Conservation (phyloP, 1,140 invertebrate genomes). For the Ditylenchus dipsaci region DNA sequence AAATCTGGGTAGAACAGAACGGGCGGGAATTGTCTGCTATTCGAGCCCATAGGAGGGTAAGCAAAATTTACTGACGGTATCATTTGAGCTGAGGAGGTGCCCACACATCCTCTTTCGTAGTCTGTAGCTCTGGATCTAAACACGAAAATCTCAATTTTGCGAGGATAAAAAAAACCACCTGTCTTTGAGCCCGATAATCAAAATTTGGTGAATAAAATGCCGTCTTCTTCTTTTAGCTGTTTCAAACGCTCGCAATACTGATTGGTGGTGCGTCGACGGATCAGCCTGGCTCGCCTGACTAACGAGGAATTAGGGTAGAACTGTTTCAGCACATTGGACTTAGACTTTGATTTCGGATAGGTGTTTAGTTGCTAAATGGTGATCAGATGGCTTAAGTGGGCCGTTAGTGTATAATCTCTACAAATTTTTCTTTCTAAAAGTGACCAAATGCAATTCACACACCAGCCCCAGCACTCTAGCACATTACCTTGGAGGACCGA, state of each 20-base stretch:
- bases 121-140: slow-evolving; percentile 23
- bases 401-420: too few relatives aligned
- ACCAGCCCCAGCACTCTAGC: too few relatives aligned
- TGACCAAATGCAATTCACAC: too few relatives aligned
- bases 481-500: too few relatives aligned
- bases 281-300: slow-evolving; percentile 32
- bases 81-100: background rate
- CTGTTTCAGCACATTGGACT: background rate
- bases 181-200: slow-evolving; percentile 32
- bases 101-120: slow-evolving; percentile 24
- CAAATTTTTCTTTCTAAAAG: too few relatives aligned
- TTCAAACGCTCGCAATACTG: slow-evolving; percentile 40
- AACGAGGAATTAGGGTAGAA: slow-evolving; percentile 24
- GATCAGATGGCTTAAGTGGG: too few relatives aligned
- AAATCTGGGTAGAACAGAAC: slow-evolving; percentile 42
- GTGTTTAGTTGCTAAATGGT: too few relatives aligned
- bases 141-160: background rate
- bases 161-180: slow-evolving; percentile 22
- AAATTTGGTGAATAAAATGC: slow-evolving; percentile 32
- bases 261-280: slow-evolving; percentile 35
- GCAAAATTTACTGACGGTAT: slow-evolving; percentile 33
- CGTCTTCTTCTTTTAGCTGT: slow-evolving; percentile 34
- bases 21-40: slow-evolving; percentile 29
- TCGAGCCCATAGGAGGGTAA: slow-evolving; percentile 30
- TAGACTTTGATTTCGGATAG: too few relatives aligned